These are phyloP conservation scores for Apteryx mantelli DNA, from an alignment of 2,113 vertebrate species.

Conservation along the genomic window DNA sequence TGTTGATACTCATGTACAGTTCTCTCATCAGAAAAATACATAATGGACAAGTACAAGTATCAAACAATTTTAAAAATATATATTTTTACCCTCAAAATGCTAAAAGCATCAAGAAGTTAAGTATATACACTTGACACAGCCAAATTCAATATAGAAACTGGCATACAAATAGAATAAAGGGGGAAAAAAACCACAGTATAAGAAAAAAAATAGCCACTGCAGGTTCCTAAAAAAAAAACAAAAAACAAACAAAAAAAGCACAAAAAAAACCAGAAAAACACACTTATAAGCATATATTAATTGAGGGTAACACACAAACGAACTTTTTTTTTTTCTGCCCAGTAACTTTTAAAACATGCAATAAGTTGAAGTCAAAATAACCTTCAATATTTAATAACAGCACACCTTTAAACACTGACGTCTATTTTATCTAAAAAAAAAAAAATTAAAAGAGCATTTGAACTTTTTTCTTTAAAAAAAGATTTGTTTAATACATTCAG, in stretches of 20 bases:
- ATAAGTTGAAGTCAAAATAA: neutral
- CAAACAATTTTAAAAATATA: conserved; percentile 53
- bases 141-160: neutral
- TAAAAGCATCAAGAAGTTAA: neutral
- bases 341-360: neutral
- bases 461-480: neutral
- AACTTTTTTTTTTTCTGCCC: neutral
- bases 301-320: neutral
- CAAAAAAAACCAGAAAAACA: too few species aligned
- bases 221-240: neutral
- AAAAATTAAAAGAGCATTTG: neutral
- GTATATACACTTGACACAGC: neutral
- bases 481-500: neutral
- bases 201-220: neutral
- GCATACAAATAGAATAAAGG: neutral
- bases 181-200: neutral
- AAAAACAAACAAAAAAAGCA: too few species aligned
- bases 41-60: conserved; percentile 60
- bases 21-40: conserved; percentile 61
- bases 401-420: too few species aligned
- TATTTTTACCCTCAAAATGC: conserved; percentile 29
- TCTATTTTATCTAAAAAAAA: too few species aligned
- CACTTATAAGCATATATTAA: neutral
- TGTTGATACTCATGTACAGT: neutral
- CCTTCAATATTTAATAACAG: too few species aligned